These are phyloP conservation scores for Musca vetustissima DNA, from an alignment of 1,140 invertebrate species.

Conservation along the genomic window DNA sequence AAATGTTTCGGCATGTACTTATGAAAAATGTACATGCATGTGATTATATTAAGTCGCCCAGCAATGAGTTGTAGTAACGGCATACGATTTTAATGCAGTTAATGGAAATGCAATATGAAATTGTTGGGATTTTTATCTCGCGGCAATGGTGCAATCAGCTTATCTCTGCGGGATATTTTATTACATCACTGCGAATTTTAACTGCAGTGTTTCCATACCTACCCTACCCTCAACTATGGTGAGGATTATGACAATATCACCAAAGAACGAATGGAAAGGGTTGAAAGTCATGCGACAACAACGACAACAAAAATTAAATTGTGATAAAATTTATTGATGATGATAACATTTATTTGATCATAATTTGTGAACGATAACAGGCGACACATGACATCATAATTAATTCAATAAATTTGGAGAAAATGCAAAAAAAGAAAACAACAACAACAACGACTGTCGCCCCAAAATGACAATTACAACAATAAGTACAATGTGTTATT, in stretches of 20 bases:
- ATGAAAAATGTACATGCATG: too few relatives aligned
- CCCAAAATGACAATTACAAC: too few relatives aligned
- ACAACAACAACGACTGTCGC: too few relatives aligned
- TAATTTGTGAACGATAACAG: neutral
- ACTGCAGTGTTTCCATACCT: neutral
- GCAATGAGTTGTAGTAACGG: neutral
- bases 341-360: conserved; percentile 2
- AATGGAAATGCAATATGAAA: neutral
- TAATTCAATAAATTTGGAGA: neutral
- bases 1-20: too few relatives aligned
- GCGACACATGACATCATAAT: conserved; percentile 19
- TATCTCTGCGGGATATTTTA: conserved; percentile 11
- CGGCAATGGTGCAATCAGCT: neutral
- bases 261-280: neutral
- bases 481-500: too few relatives aligned
- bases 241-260: neutral
- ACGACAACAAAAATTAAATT: neutral
- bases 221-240: neutral
- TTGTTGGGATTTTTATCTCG: neutral
- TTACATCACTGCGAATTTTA: neutral
- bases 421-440: too few relatives aligned
- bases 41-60: too few relatives aligned
- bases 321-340: conserved; percentile 2
- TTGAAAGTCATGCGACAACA: too few relatives aligned
- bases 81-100: neutral